Percentiles rank a stretch among this genome's conserved stretches.
Evolutionary conservation across 1,140 invertebrate species (phyloP).

Genomic region (Eumaeus atala): DNA sequence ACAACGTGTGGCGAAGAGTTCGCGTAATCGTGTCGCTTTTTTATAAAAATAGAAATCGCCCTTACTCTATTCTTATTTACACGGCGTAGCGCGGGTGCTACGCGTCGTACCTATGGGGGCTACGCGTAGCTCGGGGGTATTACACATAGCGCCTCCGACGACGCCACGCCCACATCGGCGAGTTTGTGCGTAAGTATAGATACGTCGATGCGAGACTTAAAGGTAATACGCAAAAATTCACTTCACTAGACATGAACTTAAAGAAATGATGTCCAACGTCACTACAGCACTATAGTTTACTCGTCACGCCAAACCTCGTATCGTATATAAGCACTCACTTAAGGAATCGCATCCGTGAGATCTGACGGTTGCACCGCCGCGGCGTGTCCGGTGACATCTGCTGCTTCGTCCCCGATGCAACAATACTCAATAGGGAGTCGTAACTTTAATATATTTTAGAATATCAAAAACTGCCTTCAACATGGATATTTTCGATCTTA

Average conservation of each 20-base stretch:
- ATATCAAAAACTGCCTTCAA: slow-evolving; percentile 1
- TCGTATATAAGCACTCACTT: too few species aligned
- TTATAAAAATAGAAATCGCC: slow-evolving; percentile 44
- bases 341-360: too few species aligned
- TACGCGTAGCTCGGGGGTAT: neutral
- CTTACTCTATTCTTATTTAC: slow-evolving; percentile 43
- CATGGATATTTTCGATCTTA: too few species aligned
- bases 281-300: too few species aligned
- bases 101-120: neutral
- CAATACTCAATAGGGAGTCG: neutral
- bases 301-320: too few species aligned
- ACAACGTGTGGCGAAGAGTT: slow-evolving; percentile 20
- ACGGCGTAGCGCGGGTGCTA: slow-evolving; percentile 12
- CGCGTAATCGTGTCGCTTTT: slow-evolving; percentile 52
- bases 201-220: slow-evolving; percentile 2
- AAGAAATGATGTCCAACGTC: too few species aligned
- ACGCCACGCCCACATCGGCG: neutral
- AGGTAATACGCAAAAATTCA: neutral
- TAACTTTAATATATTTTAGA: neutral
- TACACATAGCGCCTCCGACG: too few species aligned
- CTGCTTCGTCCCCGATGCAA: neutral
- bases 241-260: slow-evolving; percentile 5
- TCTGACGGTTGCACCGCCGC: neutral
- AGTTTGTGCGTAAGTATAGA: neutral
- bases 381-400: neutral